These are phyloP conservation scores for Orgyia antiqua DNA, from an alignment of 2,888 invertebrate genomes.

Conservation along the genomic window DNA sequence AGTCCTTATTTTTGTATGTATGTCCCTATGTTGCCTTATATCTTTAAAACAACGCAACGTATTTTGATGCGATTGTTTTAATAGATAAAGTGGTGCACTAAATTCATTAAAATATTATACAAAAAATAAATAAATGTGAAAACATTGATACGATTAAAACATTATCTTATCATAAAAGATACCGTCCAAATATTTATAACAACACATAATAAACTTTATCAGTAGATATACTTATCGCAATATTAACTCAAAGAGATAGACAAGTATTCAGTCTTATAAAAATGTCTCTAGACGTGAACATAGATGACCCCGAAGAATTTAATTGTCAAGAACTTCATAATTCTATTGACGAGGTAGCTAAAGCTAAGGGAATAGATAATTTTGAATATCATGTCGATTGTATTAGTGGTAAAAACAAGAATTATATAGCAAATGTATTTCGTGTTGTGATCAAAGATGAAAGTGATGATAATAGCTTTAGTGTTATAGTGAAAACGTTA, in stretches of 20 bases:
- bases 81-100: too few relatives aligned
- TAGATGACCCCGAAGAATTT: constrained; percentile 66
- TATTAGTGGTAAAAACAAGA: constrained; percentile 51
- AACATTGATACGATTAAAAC: too few relatives aligned
- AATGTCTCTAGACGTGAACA: constrained; percentile 69
- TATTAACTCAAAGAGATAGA: constrained; percentile 19
- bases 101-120: too few relatives aligned
- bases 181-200: too few relatives aligned
- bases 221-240: constrained; percentile 23
- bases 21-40: too few relatives aligned
- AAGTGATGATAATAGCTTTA: constrained; percentile 30
- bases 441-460: constrained; percentile 49
- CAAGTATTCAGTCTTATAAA: constrained; percentile 13
- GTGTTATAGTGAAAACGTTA: constrained; percentile 60
- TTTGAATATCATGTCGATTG: constrained; percentile 58
- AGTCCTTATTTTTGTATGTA: too few relatives aligned
- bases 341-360: constrained; percentile 45
- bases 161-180: too few relatives aligned
- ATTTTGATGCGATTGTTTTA: too few relatives aligned
- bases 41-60: too few relatives aligned
- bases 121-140: too few relatives aligned
- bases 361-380: constrained; percentile 39
- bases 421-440: constrained; percentile 60
- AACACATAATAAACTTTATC: constrained; percentile 24
- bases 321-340: constrained; percentile 54